Evolutionary conservation across 35 echinoderm and acorn worm genomes (phyloP).

Genomic region (Heliocidaris erythrogramma): DNA sequence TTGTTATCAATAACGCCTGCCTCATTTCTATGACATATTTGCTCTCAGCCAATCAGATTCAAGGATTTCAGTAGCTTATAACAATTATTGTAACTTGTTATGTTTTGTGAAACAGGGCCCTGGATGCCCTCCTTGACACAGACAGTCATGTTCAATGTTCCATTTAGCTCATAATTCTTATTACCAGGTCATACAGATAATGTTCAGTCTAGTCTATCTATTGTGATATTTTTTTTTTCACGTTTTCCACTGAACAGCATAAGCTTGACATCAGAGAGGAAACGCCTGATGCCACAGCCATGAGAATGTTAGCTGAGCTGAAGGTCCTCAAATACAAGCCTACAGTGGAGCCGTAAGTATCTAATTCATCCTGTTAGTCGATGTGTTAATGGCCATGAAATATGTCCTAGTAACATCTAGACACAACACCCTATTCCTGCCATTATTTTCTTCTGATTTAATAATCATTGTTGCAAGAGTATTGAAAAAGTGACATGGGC

Average conservation of each 20-base stretch:
- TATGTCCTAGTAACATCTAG: too few species aligned
- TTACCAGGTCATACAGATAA: not conserved
- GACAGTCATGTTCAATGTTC: not conserved
- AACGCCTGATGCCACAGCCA: constrained; percentile 81
- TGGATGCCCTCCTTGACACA: not conserved
- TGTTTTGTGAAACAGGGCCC: too few species aligned
- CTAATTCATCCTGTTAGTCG: not conserved
- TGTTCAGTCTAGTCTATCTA: not conserved
- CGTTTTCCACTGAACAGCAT: constrained; percentile 55
- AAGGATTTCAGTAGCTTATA: too few species aligned
- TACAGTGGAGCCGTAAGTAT: constrained; percentile 78
- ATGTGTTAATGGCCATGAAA: too few species aligned
- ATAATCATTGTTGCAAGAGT: too few species aligned
- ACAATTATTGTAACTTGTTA: too few species aligned
- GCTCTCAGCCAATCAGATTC: too few species aligned
- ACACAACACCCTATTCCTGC: too few species aligned
- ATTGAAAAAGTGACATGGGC: too few species aligned
- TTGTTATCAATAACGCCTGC: too few species aligned
- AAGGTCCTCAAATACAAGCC: constrained; percentile 89
- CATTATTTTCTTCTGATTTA: too few species aligned
- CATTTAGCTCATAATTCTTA: not conserved
- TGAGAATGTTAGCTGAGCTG: constrained; percentile 84
- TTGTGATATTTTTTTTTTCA: not conserved
- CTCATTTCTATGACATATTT: too few species aligned
- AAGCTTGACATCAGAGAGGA: constrained; percentile 98